Conservation (phyloP, 2,113 vertebrate species). For the Tragelaphus imberbis region DNA sequence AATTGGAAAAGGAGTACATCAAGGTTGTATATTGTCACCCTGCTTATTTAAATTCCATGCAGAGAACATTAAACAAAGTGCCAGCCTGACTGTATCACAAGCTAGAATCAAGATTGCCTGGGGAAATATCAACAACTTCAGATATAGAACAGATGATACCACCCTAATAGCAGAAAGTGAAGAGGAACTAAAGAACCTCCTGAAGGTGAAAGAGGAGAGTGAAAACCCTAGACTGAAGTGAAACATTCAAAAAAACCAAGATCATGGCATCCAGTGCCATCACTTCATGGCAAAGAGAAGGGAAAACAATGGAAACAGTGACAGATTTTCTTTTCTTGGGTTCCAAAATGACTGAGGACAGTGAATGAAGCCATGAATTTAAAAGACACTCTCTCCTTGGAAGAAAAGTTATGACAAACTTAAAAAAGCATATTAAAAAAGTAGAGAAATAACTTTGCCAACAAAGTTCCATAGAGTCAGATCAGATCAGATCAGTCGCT, state of each 20-base stretch:
- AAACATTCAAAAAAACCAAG: background rate
- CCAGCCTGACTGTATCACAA: background rate
- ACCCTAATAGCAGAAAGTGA: background rate
- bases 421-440: background rate
- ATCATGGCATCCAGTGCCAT: background rate
- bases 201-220: background rate
- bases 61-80: background rate
- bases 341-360: background rate
- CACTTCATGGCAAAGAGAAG: background rate
- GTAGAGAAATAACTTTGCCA: background rate
- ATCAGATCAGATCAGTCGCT: no score
- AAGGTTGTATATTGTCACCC: background rate
- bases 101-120: background rate
- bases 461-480: background rate
- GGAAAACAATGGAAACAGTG: background rate
- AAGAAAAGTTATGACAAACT: background rate
- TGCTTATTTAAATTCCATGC: background rate
- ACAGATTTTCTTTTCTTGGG: background rate
- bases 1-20: background rate
- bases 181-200: background rate
- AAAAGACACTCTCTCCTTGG: background rate
- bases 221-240: background rate
- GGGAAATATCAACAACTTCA: background rate
- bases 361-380: background rate
- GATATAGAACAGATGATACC: background rate